Evolutionary conservation across 2,888 invertebrate genomes (phyloP), one percentile per base, ranked within the genome.

Genomic region (Lochmaea capreae): DNA sequence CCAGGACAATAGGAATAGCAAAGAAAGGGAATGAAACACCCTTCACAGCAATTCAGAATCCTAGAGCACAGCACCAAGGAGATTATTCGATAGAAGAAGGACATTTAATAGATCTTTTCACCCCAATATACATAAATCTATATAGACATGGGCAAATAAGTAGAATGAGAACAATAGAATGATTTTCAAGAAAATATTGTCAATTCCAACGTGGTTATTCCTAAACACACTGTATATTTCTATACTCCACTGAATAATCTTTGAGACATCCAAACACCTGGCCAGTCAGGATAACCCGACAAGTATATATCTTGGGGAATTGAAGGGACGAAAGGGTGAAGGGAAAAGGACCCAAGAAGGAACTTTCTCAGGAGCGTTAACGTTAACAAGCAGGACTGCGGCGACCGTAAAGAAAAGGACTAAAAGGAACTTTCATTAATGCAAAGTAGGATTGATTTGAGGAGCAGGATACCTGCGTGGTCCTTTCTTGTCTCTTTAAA

Each of bases 371-470:
- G 59, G 72, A 75, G 75, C 77, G 75, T 78, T 81, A 80, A 81
- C 77, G 75, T 78, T 81, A 80, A 81, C 80, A 80, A 81, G 80
- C 79, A 78, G 79, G 78, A 77, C 79, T 80, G 79, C 80, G 80
- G 81, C 79, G 79, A 77, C 78, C 81, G 75, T 69, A 80, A 80
- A 83, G 82, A 81, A 83, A 80, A 81, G 81, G 81, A 77, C 72
- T 76, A 74, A 74, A 76, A 77, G 73, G 74, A 76, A 79, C 81
- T 80, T 82, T 83, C 83, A 82, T 83, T 83, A 83, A 83, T 82
- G 83, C 80, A 82, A 83, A 83, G 82, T 80, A 82, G 83, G 82
- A 82, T 83, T 83, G 83, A 83, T 83, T 83, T 81, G 65, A 74
- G 72, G 52, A 69, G 70, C 33, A 63, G 73, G 77, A 68, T 77